Percentiles rank a stretch among this genome's conserved stretches.
Conservation (phyloP, 2,888 invertebrate genomes). For the Philhelius pedissequus region DNA sequence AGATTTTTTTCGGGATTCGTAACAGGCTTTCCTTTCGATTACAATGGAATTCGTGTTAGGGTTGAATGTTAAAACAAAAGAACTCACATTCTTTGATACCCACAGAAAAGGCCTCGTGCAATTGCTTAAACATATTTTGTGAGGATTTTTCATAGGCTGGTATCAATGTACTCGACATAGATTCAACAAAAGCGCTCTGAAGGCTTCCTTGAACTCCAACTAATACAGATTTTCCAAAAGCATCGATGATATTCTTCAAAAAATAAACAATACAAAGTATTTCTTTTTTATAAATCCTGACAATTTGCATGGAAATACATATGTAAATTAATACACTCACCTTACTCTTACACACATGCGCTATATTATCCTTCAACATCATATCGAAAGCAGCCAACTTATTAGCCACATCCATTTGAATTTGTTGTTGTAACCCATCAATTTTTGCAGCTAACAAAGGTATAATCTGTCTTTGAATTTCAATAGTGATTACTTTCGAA, state of each 20-base stretch:
- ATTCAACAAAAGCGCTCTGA: constrained; percentile 88
- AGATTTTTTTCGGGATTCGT: no score
- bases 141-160: constrained; percentile 94
- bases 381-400: constrained; percentile 87
- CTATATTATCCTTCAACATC: constrained; percentile 88
- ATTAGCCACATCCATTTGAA: constrained; percentile 86
- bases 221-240: constrained; percentile 85
- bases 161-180: constrained; percentile 87
- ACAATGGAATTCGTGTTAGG: no score
- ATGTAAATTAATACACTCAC: constrained; percentile 79
- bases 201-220: constrained; percentile 86
- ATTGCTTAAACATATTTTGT: constrained; percentile 91
- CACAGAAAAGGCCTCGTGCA: constrained; percentile 91
- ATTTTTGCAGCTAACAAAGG: constrained; percentile 84
- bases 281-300: background rate
- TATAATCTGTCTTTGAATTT: constrained; percentile 81
- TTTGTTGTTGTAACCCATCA: constrained; percentile 86
- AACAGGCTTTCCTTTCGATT: no score
- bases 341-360: constrained; percentile 89
- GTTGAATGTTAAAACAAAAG: background rate
- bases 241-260: constrained; percentile 85
- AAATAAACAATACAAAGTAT: constrained; percentile 70
- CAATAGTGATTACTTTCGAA: constrained; percentile 81
- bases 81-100: constrained; percentile 93
- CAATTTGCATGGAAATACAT: background rate